Percentiles rank a stretch among this genome's conserved stretches.
These are phyloP conservation scores for Ormia ochracea DNA, from an alignment of 2,888 invertebrate species.

Conservation along the genomic window DNA sequence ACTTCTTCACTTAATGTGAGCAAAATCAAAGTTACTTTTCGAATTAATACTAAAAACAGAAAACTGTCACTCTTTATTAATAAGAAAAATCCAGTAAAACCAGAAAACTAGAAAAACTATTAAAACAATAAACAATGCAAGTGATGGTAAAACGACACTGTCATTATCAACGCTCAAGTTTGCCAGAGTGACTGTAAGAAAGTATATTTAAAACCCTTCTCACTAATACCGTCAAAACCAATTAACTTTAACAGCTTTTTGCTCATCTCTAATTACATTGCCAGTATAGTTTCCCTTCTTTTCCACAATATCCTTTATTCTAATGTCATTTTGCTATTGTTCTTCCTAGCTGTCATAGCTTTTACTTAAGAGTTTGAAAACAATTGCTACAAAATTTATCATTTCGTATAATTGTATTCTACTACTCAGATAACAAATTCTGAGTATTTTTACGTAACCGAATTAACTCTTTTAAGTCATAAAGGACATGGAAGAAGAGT, in stretches of 20 bases:
- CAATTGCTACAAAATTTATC: no score
- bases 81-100: not conserved
- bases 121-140: not conserved
- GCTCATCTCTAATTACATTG: constrained; percentile 30
- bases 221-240: constrained; percentile 55
- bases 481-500: no score
- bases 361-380: not conserved
- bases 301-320: not conserved
- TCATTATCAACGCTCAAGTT: not conserved
- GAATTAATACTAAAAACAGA: not conserved
- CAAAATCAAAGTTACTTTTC: not conserved
- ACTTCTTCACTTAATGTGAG: not conserved
- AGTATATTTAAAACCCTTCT: constrained; percentile 41
- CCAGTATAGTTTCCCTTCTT: not conserved
- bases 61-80: constrained; percentile 18
- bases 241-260: constrained; percentile 61
- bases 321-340: not conserved
- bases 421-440: no score
- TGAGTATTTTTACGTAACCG: no score
- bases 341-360: not conserved
- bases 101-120: not conserved
- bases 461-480: no score
- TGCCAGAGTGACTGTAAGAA: not conserved
- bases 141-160: not conserved
- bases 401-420: no score